Base-by-base conservation (phyloP, 2,888 invertebrate species). In the Apotomis capreana region DNA sequence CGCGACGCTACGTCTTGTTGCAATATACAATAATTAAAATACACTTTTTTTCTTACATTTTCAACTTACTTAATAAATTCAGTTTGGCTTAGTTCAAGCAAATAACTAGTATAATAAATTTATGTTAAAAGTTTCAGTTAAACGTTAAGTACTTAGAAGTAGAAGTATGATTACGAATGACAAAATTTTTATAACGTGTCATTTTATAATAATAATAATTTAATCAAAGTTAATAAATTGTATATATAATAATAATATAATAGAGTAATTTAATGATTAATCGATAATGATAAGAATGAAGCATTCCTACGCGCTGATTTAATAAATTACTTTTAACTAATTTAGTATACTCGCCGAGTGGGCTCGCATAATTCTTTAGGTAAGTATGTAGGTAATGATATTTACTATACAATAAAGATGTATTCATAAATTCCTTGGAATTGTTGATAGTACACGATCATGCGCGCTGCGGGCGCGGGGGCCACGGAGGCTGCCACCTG, bases 251-350 rank as follows among this genome's bases (percentile, higher is more conserved):
- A 93, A 93, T 93, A 92, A 93, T 93, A 93, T 92, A 92, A 93
- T 93, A 93, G 93, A 93, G 88, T 93, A 93, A 91, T 93, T 92
- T 91, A 93, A 93, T 92, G 92, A 93, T 94, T 94, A 93, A 92
- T 92, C 89, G 86, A 90, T 93, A 93, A 93, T 93, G 91, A 93
- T 94, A 93, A 92, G 89, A 92, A 94, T 94, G 93, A 94, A 94
- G 94, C 94, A 90, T 93, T 90, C 88, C 93, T 93, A 94, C 93
- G 91, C 90, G 92, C 90, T 93, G 94, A 90, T 93, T 91, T 94
- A 94, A 92, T 93, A 91, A 94, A 94, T 94, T 94, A 94, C 92
- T 93, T 94, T 94, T 94, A 94, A 94, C 94, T 95, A 95, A 94
- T 94, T 88, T 94, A 94, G 94, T 94, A 94, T 94, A 94, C 94